phyloP scores from a whole-genome alignment of 1,140 invertebrate genomes.

The Danaus melanippus region DNA sequence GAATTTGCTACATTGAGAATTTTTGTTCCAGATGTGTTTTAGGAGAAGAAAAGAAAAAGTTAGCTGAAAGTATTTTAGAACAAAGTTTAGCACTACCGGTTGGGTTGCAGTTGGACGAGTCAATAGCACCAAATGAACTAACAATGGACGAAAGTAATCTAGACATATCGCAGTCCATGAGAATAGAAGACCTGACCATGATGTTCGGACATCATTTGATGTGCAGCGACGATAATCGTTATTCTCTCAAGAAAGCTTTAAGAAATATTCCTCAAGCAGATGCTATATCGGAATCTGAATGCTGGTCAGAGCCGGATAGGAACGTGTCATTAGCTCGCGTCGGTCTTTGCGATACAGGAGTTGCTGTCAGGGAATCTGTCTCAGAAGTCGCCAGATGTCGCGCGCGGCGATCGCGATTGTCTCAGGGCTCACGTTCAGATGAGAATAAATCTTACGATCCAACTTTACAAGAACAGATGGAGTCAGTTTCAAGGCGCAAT shows the following conservation, averaged over 20 bases:
- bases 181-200: conserved; percentile 63
- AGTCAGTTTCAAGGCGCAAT: conserved; percentile 32
- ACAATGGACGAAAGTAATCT: conserved; percentile 62
- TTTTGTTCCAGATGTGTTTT: conserved; percentile 58
- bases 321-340: conserved; percentile 84
- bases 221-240: conserved; percentile 45
- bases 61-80: conserved; percentile 67
- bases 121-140: conserved; percentile 58
- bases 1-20: conserved; percentile 3
- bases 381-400: conserved; percentile 39
- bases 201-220: conserved; percentile 64
- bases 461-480: conserved; percentile 45
- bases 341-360: conserved; percentile 73
- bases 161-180: conserved; percentile 60
- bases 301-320: conserved; percentile 88
- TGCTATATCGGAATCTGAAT: conserved; percentile 81
- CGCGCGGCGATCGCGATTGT: conserved; percentile 43
- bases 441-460: conserved; percentile 38
- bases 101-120: conserved; percentile 60
- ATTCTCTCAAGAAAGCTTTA: conserved; percentile 29
- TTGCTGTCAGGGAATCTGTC: conserved; percentile 34
- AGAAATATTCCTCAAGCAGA: conserved; percentile 56
- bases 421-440: conserved; percentile 56
- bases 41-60: conserved; percentile 66
- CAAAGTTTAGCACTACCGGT: conserved; percentile 66